Base-by-base conservation (phyloP, 2,888 invertebrate species). In the Meta bourneti region DNA sequence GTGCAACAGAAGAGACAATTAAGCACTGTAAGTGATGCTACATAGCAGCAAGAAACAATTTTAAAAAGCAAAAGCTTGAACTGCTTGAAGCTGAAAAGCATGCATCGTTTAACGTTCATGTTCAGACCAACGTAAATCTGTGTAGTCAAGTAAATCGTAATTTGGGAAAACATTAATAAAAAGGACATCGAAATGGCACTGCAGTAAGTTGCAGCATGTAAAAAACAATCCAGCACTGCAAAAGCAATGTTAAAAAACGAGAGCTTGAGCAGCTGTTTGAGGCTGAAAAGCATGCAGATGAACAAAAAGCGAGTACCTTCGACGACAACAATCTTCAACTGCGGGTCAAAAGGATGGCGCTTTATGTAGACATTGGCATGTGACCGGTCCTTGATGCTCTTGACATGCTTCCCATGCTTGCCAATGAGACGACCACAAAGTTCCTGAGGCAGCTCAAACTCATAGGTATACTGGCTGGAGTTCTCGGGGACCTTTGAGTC, bases 361-460 rank as follows among this genome's bases (percentile, higher is more conserved):
- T 96, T 97, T n/a, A 99, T 96, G 93, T 96, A 95, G 82, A 98
- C 97, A 94, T 96, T 96, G 34, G 98, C 97, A 93, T 97, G 96
- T 1, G 98, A 97, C 94, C 97, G 97, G 54, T 96, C 95, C 95
- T 97, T 97, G 72, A 95, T 97, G 94, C 96, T 96, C 93, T 97
- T 97, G n/a, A 99, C 97, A 95, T 97, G 97, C 72, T 96, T 95
- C 75, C 98, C 98, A 94, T 92, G 92, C 61, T 83, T 87, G 72
- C 99, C 99, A 95, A 98, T 98, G 93, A 99, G 96, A 90, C 97
- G 96, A 20, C 98, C 98, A 91, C 98, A 98, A 93, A 98, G 95
- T 89, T 96, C 94, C 79, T 95, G 94, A 5, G 95, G 95, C 90
- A 95, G 94, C 93, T 95, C 95, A 93, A 95, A 95, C 93, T 95